Base-by-base conservation (phyloP, 2,797 vertebrate genomes). In the Onychomys torridus region DNA sequence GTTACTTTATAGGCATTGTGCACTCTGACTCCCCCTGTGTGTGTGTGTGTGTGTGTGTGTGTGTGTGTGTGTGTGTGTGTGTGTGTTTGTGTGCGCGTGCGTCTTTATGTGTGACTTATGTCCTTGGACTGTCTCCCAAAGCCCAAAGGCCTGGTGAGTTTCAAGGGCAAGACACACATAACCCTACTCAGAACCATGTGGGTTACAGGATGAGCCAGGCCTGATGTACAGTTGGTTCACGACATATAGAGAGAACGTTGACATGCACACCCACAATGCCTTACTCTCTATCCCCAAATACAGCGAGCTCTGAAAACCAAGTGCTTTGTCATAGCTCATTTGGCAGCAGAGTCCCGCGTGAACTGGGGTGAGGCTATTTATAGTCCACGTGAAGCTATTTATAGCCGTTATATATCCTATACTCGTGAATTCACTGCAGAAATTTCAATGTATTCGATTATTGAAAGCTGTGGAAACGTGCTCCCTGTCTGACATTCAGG, bases 301-400 rank as follows among this genome's bases (percentile, higher is more conserved):
- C 76, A n/a, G 71, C 65, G 9, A 16, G 90, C 85, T 57, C 95
- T n/a, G 81, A 63, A 94, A 90, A 71, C 77, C 57, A 61, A 69
- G 27, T 1, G 34, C 73, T 85, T 93, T 79, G 93, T 84, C 94
- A 34, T 85, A 90, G 89, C 91, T 96, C 95, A 49, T 40, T 96
- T 96, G 92, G 95, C 94, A 96, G 94, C 88, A 91, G 49, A 93
- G 65, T 82, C 77, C 40, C 0, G 0, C n/a, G 92, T 55, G 89
- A 90, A 90, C 77, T 0, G 95, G 95, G 79, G 92, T 96, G 87
- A 96, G 73, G 71, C 95, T 97, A 96, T 97, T 97, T 97, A 94
- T 98, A 96, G 94, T 46, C 43, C 25, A 32, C 61, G 37, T 11
- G 57, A 85, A 40, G 84, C 96, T 98, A 95, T 97, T 97, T 97